Base-by-base conservation (phyloP, 1,140 invertebrate genomes). In the Chironomus tepperi region DNA sequence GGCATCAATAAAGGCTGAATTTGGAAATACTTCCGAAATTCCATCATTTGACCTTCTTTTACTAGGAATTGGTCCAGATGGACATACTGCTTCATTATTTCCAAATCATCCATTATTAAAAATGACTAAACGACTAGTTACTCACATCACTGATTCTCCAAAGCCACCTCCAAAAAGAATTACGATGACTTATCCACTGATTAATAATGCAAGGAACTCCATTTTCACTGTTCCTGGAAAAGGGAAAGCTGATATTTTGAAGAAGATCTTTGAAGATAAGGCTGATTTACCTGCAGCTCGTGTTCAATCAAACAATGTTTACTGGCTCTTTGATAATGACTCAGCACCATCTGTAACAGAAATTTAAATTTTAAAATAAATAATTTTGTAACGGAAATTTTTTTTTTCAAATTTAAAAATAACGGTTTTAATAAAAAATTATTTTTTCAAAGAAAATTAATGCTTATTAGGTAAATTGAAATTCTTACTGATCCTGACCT, bases 61-160 rank as follows among this genome's bases (percentile, higher is more conserved):
- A 7, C 83, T 99, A 12, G 98, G 98, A 18, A 91, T 99, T 87
- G 98, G 98, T 0, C 97, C 96, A 15, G 98, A 99, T 86, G 98
- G 98, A 0, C 98, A 99, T 81, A 99, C 97, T 0, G 98, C 97
- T 79, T 99, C 97, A 0, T 83, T 99, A 9, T 99, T 99, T 84
- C 98, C 98, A 0, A 88, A 86, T 43, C 95, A 98, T 84, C 82
- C 83, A 7, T 80, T 93, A 6, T 82, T 95, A 0, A 79, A 90
- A 2, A 92, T 92, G 79, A 85, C 79, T 19, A 81, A 79, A 15
- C 79, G 87, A 3, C 93, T 94, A 86, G 90, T 98, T 5, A 93
- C 93, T 34, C 83, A 91, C 1, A 93, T 99, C 73, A 88, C 85
- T 1, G 92, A 99, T 83, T 98, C 97, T 0, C 98, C 98, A 0